phyloP scores from a whole-genome alignment of 2,888 invertebrate genomes.

The Leptopilina drosophilae region DNA sequence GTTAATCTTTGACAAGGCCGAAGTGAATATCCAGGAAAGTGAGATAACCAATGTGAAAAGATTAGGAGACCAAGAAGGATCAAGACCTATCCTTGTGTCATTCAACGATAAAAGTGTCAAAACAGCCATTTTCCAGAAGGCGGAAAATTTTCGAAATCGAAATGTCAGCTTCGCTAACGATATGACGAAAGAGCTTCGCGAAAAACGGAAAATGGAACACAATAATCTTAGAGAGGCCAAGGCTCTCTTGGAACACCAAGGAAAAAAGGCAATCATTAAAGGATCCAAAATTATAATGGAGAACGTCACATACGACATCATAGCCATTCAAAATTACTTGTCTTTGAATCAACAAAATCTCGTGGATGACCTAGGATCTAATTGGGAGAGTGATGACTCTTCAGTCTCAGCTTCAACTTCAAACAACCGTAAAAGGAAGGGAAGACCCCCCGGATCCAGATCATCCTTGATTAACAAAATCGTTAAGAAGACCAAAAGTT shows the following conservation, averaged over 20 bases:
- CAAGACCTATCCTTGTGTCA: not conserved
- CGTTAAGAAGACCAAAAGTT: too few relatives aligned
- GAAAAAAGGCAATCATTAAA: not conserved
- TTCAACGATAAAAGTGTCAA: not conserved
- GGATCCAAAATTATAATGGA: too few relatives aligned
- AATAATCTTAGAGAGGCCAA: not conserved
- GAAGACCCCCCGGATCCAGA: not conserved
- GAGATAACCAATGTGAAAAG: not conserved
- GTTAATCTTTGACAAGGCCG: not conserved
- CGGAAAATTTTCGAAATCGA: not conserved
- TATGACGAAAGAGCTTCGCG: not conserved
- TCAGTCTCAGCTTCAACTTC: not conserved
- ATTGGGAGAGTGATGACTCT: not conserved
- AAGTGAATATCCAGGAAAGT: not conserved
- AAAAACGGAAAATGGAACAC: not conserved
- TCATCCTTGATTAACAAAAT: not conserved
- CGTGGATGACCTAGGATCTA: not conserved
- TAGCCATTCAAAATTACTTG: not conserved
- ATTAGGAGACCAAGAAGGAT: not conserved
- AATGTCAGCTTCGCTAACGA: not conserved
- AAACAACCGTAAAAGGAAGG: not conserved
- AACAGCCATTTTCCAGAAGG: slow-evolving; percentile 2
- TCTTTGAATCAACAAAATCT: not conserved
- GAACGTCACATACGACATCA: not conserved
- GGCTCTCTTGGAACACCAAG: not conserved